These are phyloP conservation scores for Podarcis cretensis DNA, from an alignment of 2,113 vertebrate species.

Conservation along the genomic window DNA sequence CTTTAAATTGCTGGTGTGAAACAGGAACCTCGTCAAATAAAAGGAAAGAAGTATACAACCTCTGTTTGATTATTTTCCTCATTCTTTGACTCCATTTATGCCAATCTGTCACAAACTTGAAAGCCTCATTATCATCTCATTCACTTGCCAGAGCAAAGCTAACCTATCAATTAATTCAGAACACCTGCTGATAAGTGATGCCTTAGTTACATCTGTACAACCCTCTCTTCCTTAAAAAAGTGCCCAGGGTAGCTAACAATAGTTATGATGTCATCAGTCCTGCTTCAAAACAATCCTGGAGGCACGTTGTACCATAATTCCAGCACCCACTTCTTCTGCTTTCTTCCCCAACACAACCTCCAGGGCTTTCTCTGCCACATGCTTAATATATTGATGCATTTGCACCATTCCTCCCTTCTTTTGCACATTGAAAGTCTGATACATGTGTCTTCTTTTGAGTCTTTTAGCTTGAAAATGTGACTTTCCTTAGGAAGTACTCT, in stretches of 20 bases:
- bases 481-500: no score
- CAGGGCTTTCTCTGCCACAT: background rate
- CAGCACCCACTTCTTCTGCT: background rate
- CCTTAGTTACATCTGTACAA: no score
- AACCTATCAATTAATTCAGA: no score
- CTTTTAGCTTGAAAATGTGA: background rate
- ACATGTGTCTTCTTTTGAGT: background rate
- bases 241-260: no score
- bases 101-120: no score
- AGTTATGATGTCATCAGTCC: no score
- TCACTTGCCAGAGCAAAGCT: no score
- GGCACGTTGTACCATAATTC: background rate
- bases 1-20: background rate
- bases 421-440: background rate
- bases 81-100: background rate
- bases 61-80: background rate
- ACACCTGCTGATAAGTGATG: no score
- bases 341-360: background rate
- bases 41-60: background rate
- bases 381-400: background rate
- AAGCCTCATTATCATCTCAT: no score
- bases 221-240: no score
- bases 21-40: background rate
- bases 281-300: no score
- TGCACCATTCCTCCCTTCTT: background rate